A percentile compares a stretch with the other conserved stretches of the same genome.
phyloP scores from a whole-genome alignment of 2,113 vertebrate species.

The Panthera uncia region DNA sequence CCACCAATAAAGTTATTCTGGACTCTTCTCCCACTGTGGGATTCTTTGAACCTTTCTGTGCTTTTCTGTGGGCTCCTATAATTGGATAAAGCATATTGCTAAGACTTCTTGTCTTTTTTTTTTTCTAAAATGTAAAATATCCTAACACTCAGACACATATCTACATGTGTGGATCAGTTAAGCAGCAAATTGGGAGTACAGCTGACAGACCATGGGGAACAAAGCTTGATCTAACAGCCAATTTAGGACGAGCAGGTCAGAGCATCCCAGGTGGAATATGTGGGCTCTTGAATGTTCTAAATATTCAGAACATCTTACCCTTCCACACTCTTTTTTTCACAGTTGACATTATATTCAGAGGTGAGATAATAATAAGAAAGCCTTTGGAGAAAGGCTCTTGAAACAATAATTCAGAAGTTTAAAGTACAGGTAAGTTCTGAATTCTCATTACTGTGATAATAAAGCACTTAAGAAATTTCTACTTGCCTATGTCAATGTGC shows the following conservation, averaged over 20 bases:
- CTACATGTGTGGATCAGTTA: neutral
- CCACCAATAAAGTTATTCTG: conserved; percentile 54
- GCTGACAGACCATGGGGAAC: neutral
- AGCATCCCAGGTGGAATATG: neutral
- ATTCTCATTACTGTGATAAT: neutral
- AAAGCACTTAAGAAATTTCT: neutral
- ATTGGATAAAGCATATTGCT: conserved; percentile 48
- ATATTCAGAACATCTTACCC: neutral
- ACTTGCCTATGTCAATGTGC: neutral
- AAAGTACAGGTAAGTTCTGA: neutral
- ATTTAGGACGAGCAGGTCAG: neutral
- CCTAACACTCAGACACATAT: neutral
- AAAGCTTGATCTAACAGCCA: neutral
- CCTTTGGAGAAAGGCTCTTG: neutral
- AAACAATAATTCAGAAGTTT: conserved; percentile 16
- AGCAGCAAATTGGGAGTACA: neutral
- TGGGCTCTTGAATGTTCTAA: neutral
- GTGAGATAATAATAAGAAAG: conserved; percentile 4
- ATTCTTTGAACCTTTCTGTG: neutral
- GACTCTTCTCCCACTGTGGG: neutral
- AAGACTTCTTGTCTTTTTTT: neutral
- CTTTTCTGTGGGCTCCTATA: conserved; percentile 51
- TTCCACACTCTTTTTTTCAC: neutral
- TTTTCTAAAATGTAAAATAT: conserved; percentile 21
- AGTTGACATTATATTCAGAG: conserved; percentile 4